Base-by-base conservation (phyloP, 2,888 invertebrate species). In the Leucophenga maculata region DNA sequence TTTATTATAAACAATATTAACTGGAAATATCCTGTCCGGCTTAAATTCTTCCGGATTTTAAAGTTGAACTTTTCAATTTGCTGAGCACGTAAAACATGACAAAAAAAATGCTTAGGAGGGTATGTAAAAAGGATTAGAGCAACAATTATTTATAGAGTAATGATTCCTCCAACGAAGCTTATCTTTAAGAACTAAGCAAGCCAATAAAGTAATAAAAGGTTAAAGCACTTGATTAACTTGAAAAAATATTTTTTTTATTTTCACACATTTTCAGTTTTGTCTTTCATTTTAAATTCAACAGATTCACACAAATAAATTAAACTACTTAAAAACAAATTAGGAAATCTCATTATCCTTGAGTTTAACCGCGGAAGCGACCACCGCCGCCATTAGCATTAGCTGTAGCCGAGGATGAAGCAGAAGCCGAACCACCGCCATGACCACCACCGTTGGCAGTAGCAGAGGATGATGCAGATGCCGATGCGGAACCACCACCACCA, bases 381-480 rank as follows among this genome's bases (percentile, higher is more conserved):
- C 32, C 32, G 8, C 67, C 59, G 11, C 69, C 68, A 52, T 46
- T 55, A 6, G 65, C 65, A 16, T 68, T 22, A 22, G 76, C 64
- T 46, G 6, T 68, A 2, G 76, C 16, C 0, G 75, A 67, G 1
- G 76, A 65, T 16, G 71, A 11, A 3, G 78, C 78, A 0, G 69
- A 60, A 6, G 74, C 14, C 13, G 60, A 64, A 26, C 72, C 72
- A 1, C 69, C 71, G 0, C 69, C 64, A 0, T 54, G 70, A 13
- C 55, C 60, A 6, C 50, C 67, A 11, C 67, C 69, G 8, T 9
- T 0, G 22, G 44, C 57, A 44, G 68, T 65, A 13, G 67, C 59
- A 14, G 16, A 62, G 11, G 67, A 59, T 22, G 67, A 64, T 6
- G 72, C 31, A 9, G 62, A 50, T 11, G 69, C 66, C 6, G 66